Conservation (phyloP, 2,888 invertebrate species). For the Drosophila neotestacea region DNA sequence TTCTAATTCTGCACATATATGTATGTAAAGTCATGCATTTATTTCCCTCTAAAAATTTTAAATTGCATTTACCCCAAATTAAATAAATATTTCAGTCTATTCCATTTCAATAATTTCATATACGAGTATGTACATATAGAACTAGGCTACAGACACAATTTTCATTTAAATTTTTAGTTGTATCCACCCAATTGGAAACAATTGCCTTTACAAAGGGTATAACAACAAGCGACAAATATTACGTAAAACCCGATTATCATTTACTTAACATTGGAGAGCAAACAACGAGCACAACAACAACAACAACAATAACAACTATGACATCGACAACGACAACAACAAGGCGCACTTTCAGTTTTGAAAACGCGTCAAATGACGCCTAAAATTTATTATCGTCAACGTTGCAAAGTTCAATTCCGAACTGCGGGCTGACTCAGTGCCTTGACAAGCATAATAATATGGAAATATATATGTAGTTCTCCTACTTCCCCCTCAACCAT, state of each 20-base stretch:
- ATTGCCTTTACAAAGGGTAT: neutral
- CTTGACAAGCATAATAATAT: conserved; percentile 35
- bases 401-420: conserved; percentile 63
- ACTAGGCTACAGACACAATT: no score
- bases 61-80: no score
- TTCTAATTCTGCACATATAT: no score
- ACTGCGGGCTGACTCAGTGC: conserved; percentile 58
- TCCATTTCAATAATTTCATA: no score
- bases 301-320: conserved; percentile 9
- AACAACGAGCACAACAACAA: conserved; percentile 36
- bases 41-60: no score
- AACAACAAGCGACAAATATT: conserved; percentile 30
- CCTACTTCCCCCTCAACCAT: neutral
- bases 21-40: no score
- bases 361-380: conserved; percentile 74
- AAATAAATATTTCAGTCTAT: no score
- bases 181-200: neutral
- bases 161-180: neutral
- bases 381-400: conserved; percentile 63
- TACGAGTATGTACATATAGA: no score
- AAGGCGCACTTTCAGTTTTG: conserved; percentile 47
- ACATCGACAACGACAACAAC: conserved; percentile 16
- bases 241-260: conserved; percentile 57
- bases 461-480: conserved; percentile 9
- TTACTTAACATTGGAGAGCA: conserved; percentile 47